Evolutionary conservation across 2,888 invertebrate genomes (phyloP).

Genomic region (Chymomyza fuscimana): DNA sequence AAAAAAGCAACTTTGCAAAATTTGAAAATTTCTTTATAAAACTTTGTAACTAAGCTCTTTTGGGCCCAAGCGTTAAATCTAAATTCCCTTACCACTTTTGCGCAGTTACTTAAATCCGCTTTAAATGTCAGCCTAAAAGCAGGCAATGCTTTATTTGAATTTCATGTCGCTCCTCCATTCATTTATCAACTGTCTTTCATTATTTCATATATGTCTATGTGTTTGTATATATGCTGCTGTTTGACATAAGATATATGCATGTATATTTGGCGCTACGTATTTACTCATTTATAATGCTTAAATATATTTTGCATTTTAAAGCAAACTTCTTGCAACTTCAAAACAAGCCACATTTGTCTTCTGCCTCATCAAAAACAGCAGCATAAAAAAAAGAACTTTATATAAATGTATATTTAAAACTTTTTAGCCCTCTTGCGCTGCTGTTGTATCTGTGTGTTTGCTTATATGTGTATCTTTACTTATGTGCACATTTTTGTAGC

Average conservation of each 20-base stretch:
- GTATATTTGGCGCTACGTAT: background rate
- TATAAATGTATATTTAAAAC: conserved; percentile 40
- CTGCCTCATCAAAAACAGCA: conserved; percentile 15
- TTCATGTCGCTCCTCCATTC: background rate
- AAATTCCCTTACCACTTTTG: background rate
- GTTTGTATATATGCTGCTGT: background rate
- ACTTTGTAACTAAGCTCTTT: background rate
- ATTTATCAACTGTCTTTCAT: background rate
- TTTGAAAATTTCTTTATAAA: background rate
- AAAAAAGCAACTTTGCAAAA: too few relatives aligned
- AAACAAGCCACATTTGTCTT: conserved; percentile 7
- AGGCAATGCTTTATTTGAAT: background rate
- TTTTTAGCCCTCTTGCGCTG: conserved; percentile 21
- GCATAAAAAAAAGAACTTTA: conserved; percentile 25
- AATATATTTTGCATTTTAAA: conserved; percentile 9
- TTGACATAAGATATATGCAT: background rate
- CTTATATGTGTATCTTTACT: background rate
- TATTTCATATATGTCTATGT: background rate
- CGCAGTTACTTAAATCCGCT: background rate
- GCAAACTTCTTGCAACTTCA: background rate
- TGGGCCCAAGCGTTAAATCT: background rate
- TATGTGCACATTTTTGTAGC: background rate
- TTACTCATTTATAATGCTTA: conserved; percentile 8
- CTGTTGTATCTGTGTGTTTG: background rate
- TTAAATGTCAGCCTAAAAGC: conserved; percentile 9